Conservation (phyloP, 1,140 invertebrate genomes). For the Ptiloglossa arizonensis region DNA sequence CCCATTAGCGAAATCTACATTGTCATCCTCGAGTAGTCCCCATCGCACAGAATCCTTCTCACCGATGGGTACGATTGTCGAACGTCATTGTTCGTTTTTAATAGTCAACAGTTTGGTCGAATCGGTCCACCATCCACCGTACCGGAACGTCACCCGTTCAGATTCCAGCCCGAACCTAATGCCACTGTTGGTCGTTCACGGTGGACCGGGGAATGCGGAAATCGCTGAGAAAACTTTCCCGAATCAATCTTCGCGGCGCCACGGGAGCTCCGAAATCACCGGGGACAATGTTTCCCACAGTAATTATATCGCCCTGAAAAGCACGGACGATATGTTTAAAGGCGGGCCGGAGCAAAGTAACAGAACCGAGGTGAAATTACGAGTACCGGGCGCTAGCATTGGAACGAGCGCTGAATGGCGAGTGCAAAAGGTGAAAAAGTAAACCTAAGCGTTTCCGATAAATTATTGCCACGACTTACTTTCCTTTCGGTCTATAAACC, state of each 20-base stretch:
- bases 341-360: slow-evolving; percentile 66
- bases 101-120: too few relatives aligned
- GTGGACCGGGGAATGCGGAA: background rate
- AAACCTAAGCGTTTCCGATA: slow-evolving; percentile 43
- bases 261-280: too few relatives aligned
- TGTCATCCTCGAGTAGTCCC: too few relatives aligned
- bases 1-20: too few relatives aligned
- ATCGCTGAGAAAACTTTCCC: slow-evolving; percentile 7
- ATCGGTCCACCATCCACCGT: background rate
- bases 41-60: too few relatives aligned
- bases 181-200: slow-evolving; percentile 5
- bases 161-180: slow-evolving; percentile 24
- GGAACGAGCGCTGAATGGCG: slow-evolving; percentile 13
- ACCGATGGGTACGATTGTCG: too few relatives aligned
- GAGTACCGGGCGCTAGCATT: slow-evolving; percentile 19
- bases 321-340: slow-evolving; percentile 72
- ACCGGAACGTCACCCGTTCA: background rate
- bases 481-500: slow-evolving; percentile 43
- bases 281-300: slow-evolving; percentile 53
- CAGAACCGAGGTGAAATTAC: slow-evolving; percentile 46
- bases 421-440: slow-evolving; percentile 39
- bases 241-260: too few relatives aligned
- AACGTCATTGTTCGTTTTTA: too few relatives aligned
- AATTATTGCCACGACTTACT: slow-evolving; percentile 43
- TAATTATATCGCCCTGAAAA: slow-evolving; percentile 69